phyloP scores from a whole-genome alignment of 2,113 vertebrate species.

The Cisticola juncidis region DNA sequence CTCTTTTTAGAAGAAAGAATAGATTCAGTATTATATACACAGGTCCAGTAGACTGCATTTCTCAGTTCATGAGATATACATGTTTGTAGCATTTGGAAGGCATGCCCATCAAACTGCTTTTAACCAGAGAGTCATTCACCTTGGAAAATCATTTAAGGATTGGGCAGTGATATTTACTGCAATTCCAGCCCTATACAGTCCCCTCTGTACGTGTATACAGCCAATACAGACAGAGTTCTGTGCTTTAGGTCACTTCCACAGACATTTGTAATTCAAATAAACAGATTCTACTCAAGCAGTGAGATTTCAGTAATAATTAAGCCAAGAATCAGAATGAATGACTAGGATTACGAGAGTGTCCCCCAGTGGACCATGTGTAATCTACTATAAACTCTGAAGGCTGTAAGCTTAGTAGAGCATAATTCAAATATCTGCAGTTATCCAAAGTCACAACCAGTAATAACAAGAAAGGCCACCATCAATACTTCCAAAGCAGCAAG shows the following conservation, averaged over 20 bases:
- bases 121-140: neutral
- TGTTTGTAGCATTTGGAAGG: neutral
- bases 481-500: neutral
- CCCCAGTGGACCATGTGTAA: neutral
- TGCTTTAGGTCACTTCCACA: neutral
- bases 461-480: neutral
- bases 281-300: neutral
- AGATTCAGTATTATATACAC: neutral
- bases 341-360: constrained; percentile 19
- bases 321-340: constrained; percentile 14
- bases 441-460: neutral
- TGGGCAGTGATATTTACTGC: neutral
- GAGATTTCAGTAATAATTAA: constrained; percentile 15
- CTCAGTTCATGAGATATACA: neutral
- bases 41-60: neutral
- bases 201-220: neutral
- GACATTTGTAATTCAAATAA: neutral
- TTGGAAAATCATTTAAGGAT: neutral
- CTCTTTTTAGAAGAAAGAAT: neutral
- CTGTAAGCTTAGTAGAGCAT: neutral
- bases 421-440: neutral
- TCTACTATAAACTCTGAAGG: neutral
- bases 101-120: neutral
- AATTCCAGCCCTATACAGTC: neutral
- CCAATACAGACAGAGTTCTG: neutral